These are phyloP conservation scores for Globodera rostochiensis DNA, from an alignment of 1,140 invertebrate genomes.

Conservation along the genomic window DNA sequence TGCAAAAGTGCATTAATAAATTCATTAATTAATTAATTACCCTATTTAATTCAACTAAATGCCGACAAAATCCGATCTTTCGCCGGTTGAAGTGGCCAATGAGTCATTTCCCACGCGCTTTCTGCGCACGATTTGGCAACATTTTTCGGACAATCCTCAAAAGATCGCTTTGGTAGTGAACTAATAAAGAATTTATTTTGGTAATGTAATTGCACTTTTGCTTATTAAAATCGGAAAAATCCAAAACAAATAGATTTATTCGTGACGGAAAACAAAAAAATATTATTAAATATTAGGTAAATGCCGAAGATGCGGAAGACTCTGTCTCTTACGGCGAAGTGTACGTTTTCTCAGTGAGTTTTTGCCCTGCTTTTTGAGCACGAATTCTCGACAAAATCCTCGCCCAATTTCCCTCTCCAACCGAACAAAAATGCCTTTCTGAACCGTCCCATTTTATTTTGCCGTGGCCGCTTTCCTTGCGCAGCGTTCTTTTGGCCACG, in stretches of 20 bases:
- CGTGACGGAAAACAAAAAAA: not conserved
- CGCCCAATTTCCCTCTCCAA: not conserved
- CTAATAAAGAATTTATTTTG: not conserved
- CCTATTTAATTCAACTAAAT: conserved; percentile 6
- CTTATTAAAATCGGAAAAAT: not conserved
- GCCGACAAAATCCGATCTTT: conserved; percentile 43
- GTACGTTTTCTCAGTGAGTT: conserved; percentile 29
- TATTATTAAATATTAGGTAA: conserved; percentile 27
- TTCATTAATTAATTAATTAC: not conserved
- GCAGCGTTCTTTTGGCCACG: conserved; percentile 27
- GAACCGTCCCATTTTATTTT: not conserved
- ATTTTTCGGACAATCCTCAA: conserved; percentile 33
- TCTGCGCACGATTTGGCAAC: conserved; percentile 33
- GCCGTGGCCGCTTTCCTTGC: conserved; percentile 49
- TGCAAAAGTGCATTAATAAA: not conserved
- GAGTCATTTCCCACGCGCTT: conserved; percentile 31
- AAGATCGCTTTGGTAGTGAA: conserved; percentile 28
- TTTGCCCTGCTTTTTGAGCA: not conserved
- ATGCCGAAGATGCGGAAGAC: conserved; percentile 45
- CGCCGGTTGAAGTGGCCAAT: conserved; percentile 33
- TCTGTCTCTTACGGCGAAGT: conserved; percentile 51
- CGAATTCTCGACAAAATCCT: not conserved
- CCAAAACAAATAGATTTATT: conserved; percentile 2
- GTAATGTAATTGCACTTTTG: too few relatives aligned
- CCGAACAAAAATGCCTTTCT: not conserved